Percentiles rank a stretch among this genome's conserved stretches.
Evolutionary conservation across 2,797 vertebrate genomes (phyloP).

Genomic region (Chanos chanos): DNA sequence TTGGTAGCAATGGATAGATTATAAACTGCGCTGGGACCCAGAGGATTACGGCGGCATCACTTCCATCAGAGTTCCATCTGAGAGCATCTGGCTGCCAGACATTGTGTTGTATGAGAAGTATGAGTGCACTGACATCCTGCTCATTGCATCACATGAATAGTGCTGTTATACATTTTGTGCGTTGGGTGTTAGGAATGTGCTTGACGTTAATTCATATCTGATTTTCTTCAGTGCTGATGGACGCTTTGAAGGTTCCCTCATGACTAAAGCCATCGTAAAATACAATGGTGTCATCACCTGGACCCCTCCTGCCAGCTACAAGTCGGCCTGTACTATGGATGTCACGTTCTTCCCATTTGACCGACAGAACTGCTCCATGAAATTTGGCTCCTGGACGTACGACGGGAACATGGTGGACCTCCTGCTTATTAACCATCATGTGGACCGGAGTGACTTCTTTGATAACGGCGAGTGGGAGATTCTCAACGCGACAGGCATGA

Average conservation of each 20-base stretch:
- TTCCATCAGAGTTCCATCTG: constrained; percentile 89
- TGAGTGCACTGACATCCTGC: constrained; percentile 49
- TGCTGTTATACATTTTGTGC: background rate
- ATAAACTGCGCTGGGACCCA: constrained; percentile 91
- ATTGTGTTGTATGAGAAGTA: constrained; percentile 98
- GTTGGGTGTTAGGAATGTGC: background rate
- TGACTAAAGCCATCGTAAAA: constrained; percentile 93
- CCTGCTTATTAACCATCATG: constrained; percentile 83
- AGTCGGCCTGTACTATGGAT: constrained; percentile 95
- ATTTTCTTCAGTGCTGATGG: constrained; percentile 82
- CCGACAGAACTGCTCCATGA: constrained; percentile 96
- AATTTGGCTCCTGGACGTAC: constrained; percentile 97
- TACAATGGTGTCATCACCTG: constrained; percentile 83
- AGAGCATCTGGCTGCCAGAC: constrained; percentile 94
- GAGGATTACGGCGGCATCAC: constrained; percentile 89
- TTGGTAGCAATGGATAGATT: constrained; percentile 88
- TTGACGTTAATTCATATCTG: background rate
- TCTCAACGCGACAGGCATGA: constrained; percentile 84
- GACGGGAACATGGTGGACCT: constrained; percentile 94
- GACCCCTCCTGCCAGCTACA: constrained; percentile 93
- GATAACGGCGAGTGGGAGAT: constrained; percentile 99
- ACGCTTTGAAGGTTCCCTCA: constrained; percentile 90
- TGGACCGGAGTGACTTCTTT: constrained; percentile 94
- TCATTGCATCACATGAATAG: background rate
- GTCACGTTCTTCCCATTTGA: constrained; percentile 97